Evolutionary conservation across 2,888 invertebrate genomes (phyloP).

Genomic region (Lochmaea crataegi): DNA sequence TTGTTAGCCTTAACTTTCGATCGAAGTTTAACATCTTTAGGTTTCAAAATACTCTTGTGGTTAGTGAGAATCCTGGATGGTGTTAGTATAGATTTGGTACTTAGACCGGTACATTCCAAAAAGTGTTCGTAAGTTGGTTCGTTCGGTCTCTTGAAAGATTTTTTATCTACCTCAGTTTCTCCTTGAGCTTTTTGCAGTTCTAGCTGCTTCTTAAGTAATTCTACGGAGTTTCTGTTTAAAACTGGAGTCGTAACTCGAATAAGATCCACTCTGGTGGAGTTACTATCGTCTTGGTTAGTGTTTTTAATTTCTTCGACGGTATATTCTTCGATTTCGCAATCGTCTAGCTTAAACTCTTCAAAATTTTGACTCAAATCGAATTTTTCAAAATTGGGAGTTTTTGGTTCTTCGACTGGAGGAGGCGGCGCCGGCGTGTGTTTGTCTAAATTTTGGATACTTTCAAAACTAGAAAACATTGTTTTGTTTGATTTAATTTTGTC

Average conservation of each 20-base stretch:
- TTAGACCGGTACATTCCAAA: constrained; percentile 81
- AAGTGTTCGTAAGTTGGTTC: constrained; percentile 78
- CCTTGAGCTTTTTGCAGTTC: constrained; percentile 57
- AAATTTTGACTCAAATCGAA: constrained; percentile 81
- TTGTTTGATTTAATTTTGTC: constrained; percentile 52
- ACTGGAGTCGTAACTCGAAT: constrained; percentile 56
- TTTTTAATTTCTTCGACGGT: constrained; percentile 51
- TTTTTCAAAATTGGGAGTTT: constrained; percentile 65
- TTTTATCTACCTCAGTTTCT: constrained; percentile 57
- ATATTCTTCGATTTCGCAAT: constrained; percentile 71
- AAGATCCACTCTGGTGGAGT: constrained; percentile 55
- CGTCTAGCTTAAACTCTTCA: constrained; percentile 83
- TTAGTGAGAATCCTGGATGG: constrained; percentile 76
- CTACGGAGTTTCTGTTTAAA: constrained; percentile 56
- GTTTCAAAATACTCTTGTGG: constrained; percentile 81
- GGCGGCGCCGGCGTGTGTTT: constrained; percentile 48
- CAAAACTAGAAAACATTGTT: constrained; percentile 63
- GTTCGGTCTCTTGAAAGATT: constrained; percentile 48
- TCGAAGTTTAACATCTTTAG: constrained; percentile 82
- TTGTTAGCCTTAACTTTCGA: constrained; percentile 72
- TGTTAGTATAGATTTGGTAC: constrained; percentile 81
- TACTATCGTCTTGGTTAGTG: constrained; percentile 17
- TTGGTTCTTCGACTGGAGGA: constrained; percentile 40
- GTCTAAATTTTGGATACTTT: constrained; percentile 61
- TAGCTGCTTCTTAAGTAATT: constrained; percentile 60